Evolutionary conservation across 2,888 invertebrate genomes (phyloP), one percentile per base, ranked within the genome.

Genomic region (Lepidocyrtoides sp.): DNA sequence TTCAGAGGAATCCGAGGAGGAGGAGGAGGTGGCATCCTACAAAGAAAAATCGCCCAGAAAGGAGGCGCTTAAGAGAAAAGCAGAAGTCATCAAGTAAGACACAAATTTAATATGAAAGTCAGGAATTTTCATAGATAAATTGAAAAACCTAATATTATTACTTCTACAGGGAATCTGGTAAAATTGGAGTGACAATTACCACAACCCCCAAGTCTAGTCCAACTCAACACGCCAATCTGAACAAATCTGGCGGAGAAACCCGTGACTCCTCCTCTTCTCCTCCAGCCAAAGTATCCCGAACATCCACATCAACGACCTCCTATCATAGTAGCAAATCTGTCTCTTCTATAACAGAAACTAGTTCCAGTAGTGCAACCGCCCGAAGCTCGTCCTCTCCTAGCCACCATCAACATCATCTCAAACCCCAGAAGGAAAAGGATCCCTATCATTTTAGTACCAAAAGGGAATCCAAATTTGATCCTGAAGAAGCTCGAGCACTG

Each of bases 151-250:
- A 54, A n/a, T n/a, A n/a, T 54, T n/a, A 54, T 60, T 20, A 17
- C 57, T 7, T 57, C 17, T 5, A 1, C 63, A 93, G 93, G 77
- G 98, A 98, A 95, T 98, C 98, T 1, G 98, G 98, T 4, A 98
- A 98, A 95, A 98, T 98, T 94, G 98, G 98, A 75, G 98, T 98
- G 77, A 98, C 98, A 82, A 98, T 98, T 93, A 98, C 98, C 69
- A 98, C 97, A 41, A 93, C 93, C 91, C 96, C 96, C 93, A 93
- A 93, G 79, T 91, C 94, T 95, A 96, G 96, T 93, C 93, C 94
- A 96, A 96, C 95, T 96, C 96, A 0, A 96, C 92, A 92, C 48
- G 83, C 86, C 32, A 79, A 77, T 36, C 12, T 66, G 69, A 85
- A 79, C 20, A 85, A 86, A 36, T 91, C 79, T 44, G 69, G 72